Evolutionary conservation across 1,140 invertebrate species (phyloP).

Genomic region (Aculops lycopersici): DNA sequence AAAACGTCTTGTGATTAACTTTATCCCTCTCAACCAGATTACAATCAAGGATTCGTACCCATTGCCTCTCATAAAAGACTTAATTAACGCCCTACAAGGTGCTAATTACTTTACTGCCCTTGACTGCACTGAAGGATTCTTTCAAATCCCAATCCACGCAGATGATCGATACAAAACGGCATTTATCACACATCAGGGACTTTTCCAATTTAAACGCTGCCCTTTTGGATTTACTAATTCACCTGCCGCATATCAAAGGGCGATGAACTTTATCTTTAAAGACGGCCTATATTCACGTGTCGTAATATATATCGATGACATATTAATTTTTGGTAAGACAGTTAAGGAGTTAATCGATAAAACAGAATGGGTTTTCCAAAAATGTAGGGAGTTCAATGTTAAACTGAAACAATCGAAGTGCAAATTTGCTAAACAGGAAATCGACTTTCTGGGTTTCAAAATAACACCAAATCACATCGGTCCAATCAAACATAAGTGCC

Average conservation of each 20-base stretch:
- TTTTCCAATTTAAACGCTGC: conserved; percentile 8
- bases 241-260: conserved; percentile 13
- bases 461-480: conserved; percentile 8
- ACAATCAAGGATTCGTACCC: conserved; percentile 1
- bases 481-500: conserved; percentile 10
- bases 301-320: conserved; percentile 7
- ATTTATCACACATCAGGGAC: conserved; percentile 13
- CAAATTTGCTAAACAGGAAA: neutral
- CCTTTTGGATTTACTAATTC: conserved; percentile 11
- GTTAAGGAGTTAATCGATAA: conserved; percentile 1
- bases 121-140: conserved; percentile 19
- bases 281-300: neutral
- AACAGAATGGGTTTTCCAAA: neutral
- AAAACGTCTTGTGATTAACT: conserved; percentile 4
- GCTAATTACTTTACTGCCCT: conserved; percentile 17
- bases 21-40: conserved; percentile 1
- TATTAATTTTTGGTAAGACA: neutral
- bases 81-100: conserved; percentile 11
- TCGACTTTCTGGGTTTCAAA: conserved; percentile 7
- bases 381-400: neutral
- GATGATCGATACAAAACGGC: conserved; percentile 16
- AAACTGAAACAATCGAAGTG: conserved; percentile 2
- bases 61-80: conserved; percentile 1
- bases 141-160: conserved; percentile 15
- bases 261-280: conserved; percentile 12